Evolutionary conservation across 2,888 invertebrate species (phyloP).

Genomic region (Dryococelus australis): DNA sequence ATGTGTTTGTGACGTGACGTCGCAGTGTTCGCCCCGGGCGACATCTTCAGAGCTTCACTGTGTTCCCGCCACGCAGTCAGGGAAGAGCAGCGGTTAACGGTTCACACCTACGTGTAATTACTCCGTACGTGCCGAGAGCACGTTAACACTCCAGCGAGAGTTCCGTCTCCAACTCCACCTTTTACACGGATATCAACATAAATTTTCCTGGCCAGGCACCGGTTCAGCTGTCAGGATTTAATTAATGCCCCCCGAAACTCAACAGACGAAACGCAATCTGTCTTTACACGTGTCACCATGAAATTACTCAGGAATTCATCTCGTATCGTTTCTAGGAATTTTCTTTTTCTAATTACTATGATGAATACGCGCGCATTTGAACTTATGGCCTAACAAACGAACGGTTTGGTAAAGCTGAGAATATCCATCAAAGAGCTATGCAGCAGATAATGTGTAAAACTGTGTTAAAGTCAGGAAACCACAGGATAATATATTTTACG

Average conservation of each 20-base stretch:
- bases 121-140: background rate
- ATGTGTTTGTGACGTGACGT: no score
- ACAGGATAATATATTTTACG: background rate
- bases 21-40: no score
- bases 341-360: background rate
- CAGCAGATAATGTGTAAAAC: background rate
- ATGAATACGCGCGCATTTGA: background rate
- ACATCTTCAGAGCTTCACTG: no score
- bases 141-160: background rate
- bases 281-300: background rate
- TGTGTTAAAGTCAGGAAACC: background rate
- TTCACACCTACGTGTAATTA: slow-evolving; percentile 16
- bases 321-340: background rate
- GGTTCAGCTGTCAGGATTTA: background rate
- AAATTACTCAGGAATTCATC: slow-evolving; percentile 2
- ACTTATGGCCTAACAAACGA: background rate
- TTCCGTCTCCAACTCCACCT: background rate
- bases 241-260: background rate
- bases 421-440: background rate
- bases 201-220: background rate
- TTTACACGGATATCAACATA: slow-evolving; percentile 10
- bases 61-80: background rate
- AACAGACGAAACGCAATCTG: slow-evolving; percentile 16
- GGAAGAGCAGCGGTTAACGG: background rate
- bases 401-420: background rate